These are phyloP conservation scores for Nowickia ferox DNA, from an alignment of 2,888 invertebrate genomes.

Conservation along the genomic window DNA sequence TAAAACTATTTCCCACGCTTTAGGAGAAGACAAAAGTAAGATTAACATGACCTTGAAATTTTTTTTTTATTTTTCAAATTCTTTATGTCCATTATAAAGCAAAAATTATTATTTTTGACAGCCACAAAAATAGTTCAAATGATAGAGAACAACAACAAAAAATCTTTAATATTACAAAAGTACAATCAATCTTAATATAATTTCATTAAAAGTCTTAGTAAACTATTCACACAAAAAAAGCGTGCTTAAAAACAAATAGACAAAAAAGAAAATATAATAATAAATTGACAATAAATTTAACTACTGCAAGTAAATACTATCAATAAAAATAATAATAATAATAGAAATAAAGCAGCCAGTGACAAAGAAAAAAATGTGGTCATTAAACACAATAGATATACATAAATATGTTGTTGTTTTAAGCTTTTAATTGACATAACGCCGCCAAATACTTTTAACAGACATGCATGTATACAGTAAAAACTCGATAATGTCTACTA, in stretches of 20 bases:
- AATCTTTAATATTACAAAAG: neutral
- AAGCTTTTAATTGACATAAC: constrained; percentile 55
- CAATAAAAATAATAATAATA: neutral
- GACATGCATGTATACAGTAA: neutral
- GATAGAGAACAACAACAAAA: neutral
- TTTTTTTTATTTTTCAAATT: too few species aligned
- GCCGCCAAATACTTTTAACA: constrained; percentile 29
- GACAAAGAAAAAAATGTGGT: neutral
- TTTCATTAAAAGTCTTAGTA: neutral
- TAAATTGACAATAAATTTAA: constrained; percentile 30
- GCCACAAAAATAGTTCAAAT: constrained; percentile 12
- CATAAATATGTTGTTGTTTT: neutral
- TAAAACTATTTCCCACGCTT: too few species aligned
- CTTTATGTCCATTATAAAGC: too few species aligned
- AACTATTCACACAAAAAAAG: neutral
- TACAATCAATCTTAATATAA: constrained; percentile 10
- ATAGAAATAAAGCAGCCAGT: neutral
- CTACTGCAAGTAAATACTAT: neutral
- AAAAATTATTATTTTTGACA: neutral
- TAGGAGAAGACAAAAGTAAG: too few species aligned
- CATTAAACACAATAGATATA: neutral
- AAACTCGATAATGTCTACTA: neutral
- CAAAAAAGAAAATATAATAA: neutral
- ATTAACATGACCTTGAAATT: too few species aligned
- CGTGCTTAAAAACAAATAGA: neutral